Base-by-base conservation (phyloP, 2,797 vertebrate species). In the Arrhamphus sclerolepis region DNA sequence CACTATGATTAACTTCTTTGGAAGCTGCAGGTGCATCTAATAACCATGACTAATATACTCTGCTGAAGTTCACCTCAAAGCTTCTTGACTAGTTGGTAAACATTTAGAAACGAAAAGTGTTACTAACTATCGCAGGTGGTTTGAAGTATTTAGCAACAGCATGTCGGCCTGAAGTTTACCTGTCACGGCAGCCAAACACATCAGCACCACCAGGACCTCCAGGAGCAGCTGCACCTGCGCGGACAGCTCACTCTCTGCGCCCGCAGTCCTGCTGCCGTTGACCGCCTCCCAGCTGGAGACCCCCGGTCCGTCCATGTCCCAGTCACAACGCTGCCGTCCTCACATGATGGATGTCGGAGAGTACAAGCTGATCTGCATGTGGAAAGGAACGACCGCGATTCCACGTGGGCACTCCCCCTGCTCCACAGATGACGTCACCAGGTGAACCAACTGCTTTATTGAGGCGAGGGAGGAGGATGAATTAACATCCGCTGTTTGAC, bases 121-220 rank as follows among this genome's bases (percentile, higher is more conserved):
- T 26, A 26, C 24, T n/a, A 26, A 6, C 24, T 6, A 26, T 2
- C 24, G 24, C 24, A 26, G 24, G 24, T 26, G 24, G 6, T 26
- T 26, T 26, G 3, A 26, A 26, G 24, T 26, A 38, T 38, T 3
- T 1, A 38, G 13, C 13, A 38, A 14, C 1, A 22, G 6, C 18
- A 57, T 46, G 2, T 14, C 3, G 28, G 19, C 3, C 1, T 49
- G 29, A 68, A 31, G 11, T 18, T 8, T 29, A 94, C 93, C 93
- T 69, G 87, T 82, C 22, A 94, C 88, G 0, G 93, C 93, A 0
- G 90, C 90, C 46, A 92, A 19, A 79, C 89, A 92, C 93, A 94
- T 94, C 26, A 94, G 64, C 61, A 93, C 91, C 74, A 94, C 83
- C 10, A 94, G 71, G 39, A 90, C 72, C 83, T 93, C 89, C 74